These are phyloP conservation scores for Eupithecia insigniata DNA, from an alignment of 2,888 invertebrate species.

Conservation along the genomic window DNA sequence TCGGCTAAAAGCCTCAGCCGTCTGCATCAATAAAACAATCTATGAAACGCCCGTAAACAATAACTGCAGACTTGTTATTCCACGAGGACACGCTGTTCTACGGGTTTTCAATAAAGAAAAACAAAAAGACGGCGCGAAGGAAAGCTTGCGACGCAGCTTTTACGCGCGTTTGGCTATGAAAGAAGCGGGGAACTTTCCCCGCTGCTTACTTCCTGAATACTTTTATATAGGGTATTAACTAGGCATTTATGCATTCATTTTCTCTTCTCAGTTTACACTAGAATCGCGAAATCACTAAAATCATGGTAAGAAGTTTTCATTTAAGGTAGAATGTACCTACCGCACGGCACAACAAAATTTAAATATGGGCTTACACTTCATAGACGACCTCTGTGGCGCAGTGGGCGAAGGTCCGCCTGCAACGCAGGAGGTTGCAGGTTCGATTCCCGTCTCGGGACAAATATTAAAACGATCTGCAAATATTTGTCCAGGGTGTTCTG, in stretches of 20 bases:
- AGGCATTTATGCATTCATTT: too few relatives aligned
- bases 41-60: slow-evolving; percentile 28
- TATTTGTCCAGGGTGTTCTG: too few relatives aligned
- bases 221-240: too few relatives aligned
- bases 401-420: slow-evolving; percentile 2
- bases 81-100: slow-evolving; percentile 38
- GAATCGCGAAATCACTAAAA: neutral
- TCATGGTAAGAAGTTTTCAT: neutral
- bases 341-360: too few relatives aligned
- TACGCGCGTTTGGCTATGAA: slow-evolving; percentile 34
- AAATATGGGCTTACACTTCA: too few relatives aligned
- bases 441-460: slow-evolving; percentile 5
- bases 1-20: slow-evolving; percentile 24
- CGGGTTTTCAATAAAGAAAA: slow-evolving; percentile 54
- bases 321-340: too few relatives aligned
- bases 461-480: too few relatives aligned
- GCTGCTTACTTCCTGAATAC: too few relatives aligned
- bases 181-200: slow-evolving; percentile 19
- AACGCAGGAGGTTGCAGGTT: slow-evolving; percentile 12
- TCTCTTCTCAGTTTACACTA: neutral
- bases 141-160: slow-evolving; percentile 53
- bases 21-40: slow-evolving; percentile 31
- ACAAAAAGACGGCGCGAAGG: slow-evolving; percentile 48
- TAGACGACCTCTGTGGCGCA: neutral
- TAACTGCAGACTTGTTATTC: slow-evolving; percentile 41